Conservation (phyloP, 2,113 vertebrate species). For the Stictonetta naevosa region DNA sequence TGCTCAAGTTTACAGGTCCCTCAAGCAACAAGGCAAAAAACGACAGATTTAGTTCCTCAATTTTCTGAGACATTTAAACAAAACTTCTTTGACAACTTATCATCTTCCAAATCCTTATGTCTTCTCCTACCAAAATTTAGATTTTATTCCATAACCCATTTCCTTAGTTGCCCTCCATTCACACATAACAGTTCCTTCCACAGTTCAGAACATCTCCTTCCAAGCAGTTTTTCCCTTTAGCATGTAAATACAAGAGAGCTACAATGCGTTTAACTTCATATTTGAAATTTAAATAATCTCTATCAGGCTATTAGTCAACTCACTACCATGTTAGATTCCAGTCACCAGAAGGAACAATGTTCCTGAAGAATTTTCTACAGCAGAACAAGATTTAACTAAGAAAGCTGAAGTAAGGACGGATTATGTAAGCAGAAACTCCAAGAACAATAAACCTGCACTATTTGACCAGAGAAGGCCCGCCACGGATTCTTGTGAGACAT, state of each 20-base stretch:
- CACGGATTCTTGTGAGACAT: neutral
- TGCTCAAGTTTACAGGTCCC: neutral
- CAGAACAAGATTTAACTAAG: neutral
- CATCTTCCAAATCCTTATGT: neutral
- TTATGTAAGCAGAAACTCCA: neutral
- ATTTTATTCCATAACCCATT: neutral
- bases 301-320: neutral
- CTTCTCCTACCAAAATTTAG: neutral
- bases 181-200: neutral
- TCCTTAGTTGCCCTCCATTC: neutral
- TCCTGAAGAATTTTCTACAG: neutral
- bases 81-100: neutral
- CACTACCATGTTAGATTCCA: neutral
- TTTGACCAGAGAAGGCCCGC: neutral
- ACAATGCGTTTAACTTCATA: neutral
- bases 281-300: neutral
- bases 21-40: neutral
- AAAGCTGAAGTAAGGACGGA: neutral
- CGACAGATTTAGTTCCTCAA: neutral
- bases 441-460: neutral
- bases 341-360: neutral
- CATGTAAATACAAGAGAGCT: neutral
- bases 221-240: too few relatives aligned
- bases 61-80: neutral
- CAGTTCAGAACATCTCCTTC: neutral